These are phyloP conservation scores for Hyles vespertilio DNA, from an alignment of 1,140 invertebrate species.

Conservation along the genomic window DNA sequence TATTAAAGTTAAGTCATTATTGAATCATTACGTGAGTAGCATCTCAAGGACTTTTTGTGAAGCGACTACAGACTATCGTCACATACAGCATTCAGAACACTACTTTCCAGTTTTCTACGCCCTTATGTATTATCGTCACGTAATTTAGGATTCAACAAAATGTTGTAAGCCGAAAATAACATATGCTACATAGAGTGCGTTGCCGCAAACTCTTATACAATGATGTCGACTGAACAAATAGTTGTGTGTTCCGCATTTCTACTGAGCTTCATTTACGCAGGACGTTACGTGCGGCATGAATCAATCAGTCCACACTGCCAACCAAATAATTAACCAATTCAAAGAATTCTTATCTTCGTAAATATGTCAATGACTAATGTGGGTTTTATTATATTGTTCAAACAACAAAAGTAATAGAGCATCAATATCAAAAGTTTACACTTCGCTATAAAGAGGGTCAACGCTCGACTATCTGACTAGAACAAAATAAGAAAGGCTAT, in stretches of 20 bases:
- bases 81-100: constrained; percentile 16
- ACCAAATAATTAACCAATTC: too few species aligned
- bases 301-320: constrained; percentile 18
- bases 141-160: constrained; percentile 64
- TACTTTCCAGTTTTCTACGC: constrained; percentile 32
- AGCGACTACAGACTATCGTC: constrained; percentile 11
- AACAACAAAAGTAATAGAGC: too few species aligned
- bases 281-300: constrained; percentile 45
- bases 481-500: constrained; percentile 58
- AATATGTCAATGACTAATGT: too few species aligned
- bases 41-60: too few species aligned
- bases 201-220: constrained; percentile 72
- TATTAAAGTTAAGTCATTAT: too few species aligned
- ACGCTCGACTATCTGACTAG: constrained; percentile 44
- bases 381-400: too few species aligned
- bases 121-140: constrained; percentile 57
- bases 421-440: neutral
- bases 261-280: constrained; percentile 66
- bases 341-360: too few species aligned
- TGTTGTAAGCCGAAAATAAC: constrained; percentile 72
- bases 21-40: too few species aligned
- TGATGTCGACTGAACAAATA: constrained; percentile 71
- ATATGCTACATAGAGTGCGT: constrained; percentile 57
- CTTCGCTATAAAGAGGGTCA: constrained; percentile 30
- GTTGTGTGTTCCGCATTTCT: constrained; percentile 73